phyloP scores from a whole-genome alignment of 2,888 invertebrate genomes.

The Machimus rusticus region DNA sequence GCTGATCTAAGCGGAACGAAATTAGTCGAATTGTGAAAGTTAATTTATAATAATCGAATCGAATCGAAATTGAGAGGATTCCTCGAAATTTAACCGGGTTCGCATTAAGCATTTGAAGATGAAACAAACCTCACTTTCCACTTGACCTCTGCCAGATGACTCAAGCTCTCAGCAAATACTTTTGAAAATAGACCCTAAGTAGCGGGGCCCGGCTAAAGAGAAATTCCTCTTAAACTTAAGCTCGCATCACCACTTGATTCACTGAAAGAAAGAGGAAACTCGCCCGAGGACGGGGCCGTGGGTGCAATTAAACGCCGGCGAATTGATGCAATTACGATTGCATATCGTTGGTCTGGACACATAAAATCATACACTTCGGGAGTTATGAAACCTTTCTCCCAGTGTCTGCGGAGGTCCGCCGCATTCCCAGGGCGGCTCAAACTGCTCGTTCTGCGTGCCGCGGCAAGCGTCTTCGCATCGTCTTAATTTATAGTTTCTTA shows the following conservation, averaged over 20 bases:
- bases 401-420: not conserved
- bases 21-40: no score
- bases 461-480: not conserved
- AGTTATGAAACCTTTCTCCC: not conserved
- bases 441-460: not conserved
- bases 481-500: constrained; percentile 3
- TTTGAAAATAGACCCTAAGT: not conserved
- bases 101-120: not conserved
- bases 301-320: not conserved
- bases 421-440: not conserved
- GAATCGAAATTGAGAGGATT: not conserved
- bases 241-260: not conserved
- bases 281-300: not conserved
- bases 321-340: not conserved
- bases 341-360: not conserved
- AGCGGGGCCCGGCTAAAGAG: not conserved
- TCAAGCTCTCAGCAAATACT: not conserved
- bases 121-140: not conserved
- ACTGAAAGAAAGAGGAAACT: not conserved
- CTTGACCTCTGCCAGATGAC: not conserved
- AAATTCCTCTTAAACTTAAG: not conserved
- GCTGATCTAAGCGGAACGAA: no score
- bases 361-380: not conserved
- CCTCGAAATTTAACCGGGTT: not conserved
- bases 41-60: no score